Percentiles rank a stretch among this genome's conserved stretches.
phyloP scores from a whole-genome alignment of 2,797 vertebrate genomes.

The Eurystomus glaucurus region DNA sequence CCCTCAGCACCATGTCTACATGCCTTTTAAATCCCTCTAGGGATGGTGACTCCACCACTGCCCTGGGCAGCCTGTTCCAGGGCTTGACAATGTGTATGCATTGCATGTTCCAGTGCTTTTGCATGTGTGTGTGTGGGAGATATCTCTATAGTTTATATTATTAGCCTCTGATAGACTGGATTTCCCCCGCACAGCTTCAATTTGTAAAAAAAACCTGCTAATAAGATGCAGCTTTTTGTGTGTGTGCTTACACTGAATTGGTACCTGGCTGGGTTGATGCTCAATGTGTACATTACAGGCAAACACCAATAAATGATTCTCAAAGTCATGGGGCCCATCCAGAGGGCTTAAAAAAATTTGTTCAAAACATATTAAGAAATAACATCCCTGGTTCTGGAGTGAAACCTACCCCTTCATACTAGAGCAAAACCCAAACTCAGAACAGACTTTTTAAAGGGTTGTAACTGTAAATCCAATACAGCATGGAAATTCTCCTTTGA shows the following conservation, averaged over 20 bases:
- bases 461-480: not conserved
- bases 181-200: not conserved
- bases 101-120: not conserved
- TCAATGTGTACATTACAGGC: not conserved
- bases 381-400: not conserved
- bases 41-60: too few species aligned
- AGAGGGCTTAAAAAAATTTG: not conserved
- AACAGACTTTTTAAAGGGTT: not conserved
- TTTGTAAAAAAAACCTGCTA: not conserved
- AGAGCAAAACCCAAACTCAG: not conserved
- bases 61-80: not conserved
- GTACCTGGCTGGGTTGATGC: not conserved
- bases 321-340: not conserved
- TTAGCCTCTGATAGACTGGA: not conserved
- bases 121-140: not conserved
- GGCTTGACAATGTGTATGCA: not conserved
- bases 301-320: not conserved
- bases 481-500: not conserved
- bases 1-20: not conserved
- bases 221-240: not conserved
- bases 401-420: not conserved
- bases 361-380: not conserved
- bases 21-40: not conserved
- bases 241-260: not conserved
- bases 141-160: rapidly evolving